Conservation (phyloP, 1,140 invertebrate genomes). For the Diabrotica undecimpunctata region DNA sequence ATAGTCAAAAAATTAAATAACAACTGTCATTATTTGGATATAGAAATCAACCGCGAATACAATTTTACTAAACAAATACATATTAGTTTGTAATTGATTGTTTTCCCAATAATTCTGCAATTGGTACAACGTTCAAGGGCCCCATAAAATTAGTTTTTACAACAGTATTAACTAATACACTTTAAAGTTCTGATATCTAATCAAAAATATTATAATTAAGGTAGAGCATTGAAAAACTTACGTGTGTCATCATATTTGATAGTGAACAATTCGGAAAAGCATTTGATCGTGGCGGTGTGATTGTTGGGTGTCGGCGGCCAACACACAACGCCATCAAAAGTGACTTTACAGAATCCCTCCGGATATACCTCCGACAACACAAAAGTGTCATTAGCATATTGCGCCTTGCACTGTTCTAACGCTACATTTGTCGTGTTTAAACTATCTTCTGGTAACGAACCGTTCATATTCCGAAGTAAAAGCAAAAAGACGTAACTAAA, state of each 20-base stretch:
- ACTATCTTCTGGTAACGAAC: slow-evolving; percentile 4
- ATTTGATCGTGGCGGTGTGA: slow-evolving; percentile 49
- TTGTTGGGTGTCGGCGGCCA: slow-evolving; percentile 55
- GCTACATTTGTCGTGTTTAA: slow-evolving; percentile 14
- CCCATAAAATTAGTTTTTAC: too few relatives aligned
- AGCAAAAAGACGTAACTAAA: too few relatives aligned
- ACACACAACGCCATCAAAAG: slow-evolving; percentile 54
- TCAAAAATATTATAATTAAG: too few relatives aligned
- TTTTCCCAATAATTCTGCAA: too few relatives aligned
- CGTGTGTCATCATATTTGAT: slow-evolving; percentile 51
- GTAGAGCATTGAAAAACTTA: slow-evolving; percentile 28
- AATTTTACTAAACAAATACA: too few relatives aligned
- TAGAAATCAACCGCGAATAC: too few relatives aligned
- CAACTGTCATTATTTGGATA: too few relatives aligned
- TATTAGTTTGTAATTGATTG: too few relatives aligned
- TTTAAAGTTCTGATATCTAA: too few relatives aligned
- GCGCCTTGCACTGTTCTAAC: slow-evolving; percentile 23
- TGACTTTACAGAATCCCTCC: slow-evolving; percentile 40
- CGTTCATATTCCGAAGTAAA: slow-evolving; percentile 10
- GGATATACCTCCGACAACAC: slow-evolving; percentile 19
- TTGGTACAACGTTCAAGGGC: too few relatives aligned
- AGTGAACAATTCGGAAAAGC: slow-evolving; percentile 53
- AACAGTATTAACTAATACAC: too few relatives aligned
- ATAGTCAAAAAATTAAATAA: too few relatives aligned
- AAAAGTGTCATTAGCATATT: slow-evolving; percentile 27